phyloP scores from a whole-genome alignment of 1,140 invertebrate genomes.

The Bathynomus jamesi region DNA sequence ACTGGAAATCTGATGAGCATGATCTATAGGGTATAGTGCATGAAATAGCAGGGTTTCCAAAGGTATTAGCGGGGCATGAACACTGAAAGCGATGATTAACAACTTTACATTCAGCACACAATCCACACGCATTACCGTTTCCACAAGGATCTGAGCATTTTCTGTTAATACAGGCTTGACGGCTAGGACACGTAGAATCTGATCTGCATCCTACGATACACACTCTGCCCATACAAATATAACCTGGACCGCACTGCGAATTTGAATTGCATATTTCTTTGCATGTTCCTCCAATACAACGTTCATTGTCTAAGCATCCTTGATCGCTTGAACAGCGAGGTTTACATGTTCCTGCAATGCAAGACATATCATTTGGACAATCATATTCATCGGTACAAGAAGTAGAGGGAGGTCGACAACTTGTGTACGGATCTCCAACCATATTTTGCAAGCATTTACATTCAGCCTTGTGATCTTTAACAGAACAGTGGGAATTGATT shows the following conservation, averaged over 20 bases:
- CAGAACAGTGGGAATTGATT: constrained; percentile 64
- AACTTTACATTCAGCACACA: constrained; percentile 71
- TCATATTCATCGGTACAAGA: constrained; percentile 56
- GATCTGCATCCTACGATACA: constrained; percentile 53
- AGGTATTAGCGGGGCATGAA: constrained; percentile 66
- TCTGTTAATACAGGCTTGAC: constrained; percentile 70
- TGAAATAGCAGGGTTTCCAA: constrained; percentile 67
- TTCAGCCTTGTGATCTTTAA: constrained; percentile 58
- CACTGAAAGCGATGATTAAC: constrained; percentile 74
- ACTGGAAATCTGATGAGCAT: constrained; percentile 35
- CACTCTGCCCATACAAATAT: constrained; percentile 76
- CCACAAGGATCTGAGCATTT: constrained; percentile 76
- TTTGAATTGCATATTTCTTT: constrained; percentile 76
- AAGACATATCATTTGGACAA: constrained; percentile 59
- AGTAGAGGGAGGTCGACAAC: constrained; percentile 59
- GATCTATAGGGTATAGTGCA: constrained; percentile 56
- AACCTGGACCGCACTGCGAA: constrained; percentile 62
- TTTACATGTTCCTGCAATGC: constrained; percentile 65
- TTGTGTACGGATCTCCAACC: constrained; percentile 61
- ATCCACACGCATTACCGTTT: constrained; percentile 59
- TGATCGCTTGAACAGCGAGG: constrained; percentile 64
- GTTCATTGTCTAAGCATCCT: constrained; percentile 72
- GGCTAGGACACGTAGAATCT: constrained; percentile 53
- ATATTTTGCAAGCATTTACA: constrained; percentile 65
- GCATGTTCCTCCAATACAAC: constrained; percentile 70